phyloP scores from a whole-genome alignment of 2,113 vertebrate genomes.

The Oceanodroma tethys region DNA sequence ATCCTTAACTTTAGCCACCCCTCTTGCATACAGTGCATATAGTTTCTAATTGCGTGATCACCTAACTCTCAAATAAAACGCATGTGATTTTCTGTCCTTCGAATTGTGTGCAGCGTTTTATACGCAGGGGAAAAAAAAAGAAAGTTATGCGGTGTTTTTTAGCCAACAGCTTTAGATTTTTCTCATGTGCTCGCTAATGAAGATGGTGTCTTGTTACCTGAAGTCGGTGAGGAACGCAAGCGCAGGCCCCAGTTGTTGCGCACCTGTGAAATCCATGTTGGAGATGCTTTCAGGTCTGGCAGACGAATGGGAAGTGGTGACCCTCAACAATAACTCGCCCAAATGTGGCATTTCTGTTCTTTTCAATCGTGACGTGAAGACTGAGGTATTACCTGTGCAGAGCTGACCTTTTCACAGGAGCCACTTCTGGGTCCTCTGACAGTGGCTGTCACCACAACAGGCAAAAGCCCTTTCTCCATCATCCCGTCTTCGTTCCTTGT shows the following conservation, averaged over 20 bases:
- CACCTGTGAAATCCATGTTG: neutral
- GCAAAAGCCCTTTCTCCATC: neutral
- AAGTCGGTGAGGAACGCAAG: neutral
- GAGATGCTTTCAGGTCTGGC: neutral
- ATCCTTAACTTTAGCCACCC: neutral
- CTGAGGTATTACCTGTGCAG: neutral
- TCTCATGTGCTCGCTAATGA: neutral
- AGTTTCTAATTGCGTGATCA: neutral
- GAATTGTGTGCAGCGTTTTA: neutral
- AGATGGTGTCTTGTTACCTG: neutral
- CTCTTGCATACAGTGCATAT: neutral
- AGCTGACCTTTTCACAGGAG: neutral
- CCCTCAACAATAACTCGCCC: neutral
- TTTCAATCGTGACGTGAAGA: neutral
- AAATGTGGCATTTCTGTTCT: neutral
- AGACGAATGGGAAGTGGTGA: neutral
- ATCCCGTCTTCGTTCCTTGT: neutral
- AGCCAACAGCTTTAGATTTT: neutral
- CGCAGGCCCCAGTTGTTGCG: fast-evolving
- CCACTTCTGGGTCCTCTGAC: neutral
- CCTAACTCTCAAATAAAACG: neutral
- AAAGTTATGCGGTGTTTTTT: neutral
- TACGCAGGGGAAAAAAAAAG: fast-evolving
- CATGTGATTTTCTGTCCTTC: neutral
- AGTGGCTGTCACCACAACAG: neutral